Percentiles rank a stretch among this genome's conserved stretches.
phyloP scores from a whole-genome alignment of 2,797 vertebrate species.

The Garrulus glandarius region DNA sequence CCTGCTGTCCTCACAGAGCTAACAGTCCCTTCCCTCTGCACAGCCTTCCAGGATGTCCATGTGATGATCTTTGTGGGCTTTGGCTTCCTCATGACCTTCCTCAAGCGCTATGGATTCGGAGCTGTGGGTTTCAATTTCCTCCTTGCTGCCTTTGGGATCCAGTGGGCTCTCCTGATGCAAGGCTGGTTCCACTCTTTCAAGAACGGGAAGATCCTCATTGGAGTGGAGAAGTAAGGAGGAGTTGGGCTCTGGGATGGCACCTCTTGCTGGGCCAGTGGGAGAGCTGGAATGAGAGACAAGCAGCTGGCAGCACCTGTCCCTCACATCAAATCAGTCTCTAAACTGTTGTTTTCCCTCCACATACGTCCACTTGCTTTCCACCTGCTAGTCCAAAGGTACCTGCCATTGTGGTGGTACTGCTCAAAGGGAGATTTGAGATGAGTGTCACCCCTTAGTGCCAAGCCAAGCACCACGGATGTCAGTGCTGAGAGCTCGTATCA shows the following conservation, averaged over 20 bases:
- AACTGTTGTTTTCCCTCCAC: background rate
- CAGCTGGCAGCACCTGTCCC: background rate
- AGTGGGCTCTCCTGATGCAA: constrained; percentile 97
- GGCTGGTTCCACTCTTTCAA: constrained; percentile 90
- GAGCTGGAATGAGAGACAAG: background rate
- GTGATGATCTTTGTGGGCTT: constrained; percentile 99
- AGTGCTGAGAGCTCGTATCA: background rate
- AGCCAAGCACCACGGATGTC: background rate
- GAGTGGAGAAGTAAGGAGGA: constrained; percentile 84
- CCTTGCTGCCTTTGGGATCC: constrained; percentile 91
- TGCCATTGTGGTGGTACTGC: background rate
- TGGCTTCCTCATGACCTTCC: constrained; percentile 96
- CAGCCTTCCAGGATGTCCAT: constrained; percentile 97
- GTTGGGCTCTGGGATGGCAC: background rate
- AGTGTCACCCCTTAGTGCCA: background rate
- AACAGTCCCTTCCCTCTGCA: background rate
- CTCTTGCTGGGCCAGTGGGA: background rate
- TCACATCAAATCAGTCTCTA: background rate
- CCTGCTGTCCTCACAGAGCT: background rate
- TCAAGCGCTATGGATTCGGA: constrained; percentile 92
- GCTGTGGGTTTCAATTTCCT: constrained; percentile 94
- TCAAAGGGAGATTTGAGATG: background rate
- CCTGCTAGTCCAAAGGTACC: background rate
- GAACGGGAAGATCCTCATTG: constrained; percentile 81
- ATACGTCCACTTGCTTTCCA: background rate